A percentile compares a stretch with the other conserved stretches of the same genome.
Conservation (phyloP, 2,888 invertebrate species). For the Toxonevra muliebris region DNA sequence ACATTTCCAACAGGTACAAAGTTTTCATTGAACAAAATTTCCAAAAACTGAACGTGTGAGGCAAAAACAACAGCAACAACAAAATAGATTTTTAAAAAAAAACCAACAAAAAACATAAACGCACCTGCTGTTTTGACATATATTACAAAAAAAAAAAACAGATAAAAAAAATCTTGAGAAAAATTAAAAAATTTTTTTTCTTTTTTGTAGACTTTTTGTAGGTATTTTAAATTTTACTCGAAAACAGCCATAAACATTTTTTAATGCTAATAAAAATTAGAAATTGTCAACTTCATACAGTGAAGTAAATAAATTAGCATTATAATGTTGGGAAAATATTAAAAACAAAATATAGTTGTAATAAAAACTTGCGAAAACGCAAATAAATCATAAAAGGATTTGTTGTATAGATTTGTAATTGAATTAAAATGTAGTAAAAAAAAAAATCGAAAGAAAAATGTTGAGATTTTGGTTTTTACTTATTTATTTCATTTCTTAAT, state of each 20-base stretch:
- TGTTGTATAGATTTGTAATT: slow-evolving; percentile 1
- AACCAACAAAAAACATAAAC: slow-evolving; percentile 2
- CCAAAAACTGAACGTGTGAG: background rate
- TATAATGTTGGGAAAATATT: slow-evolving; percentile 12
- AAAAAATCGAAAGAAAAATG: too few species aligned
- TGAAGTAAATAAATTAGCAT: slow-evolving; percentile 25
- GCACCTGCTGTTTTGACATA: slow-evolving; percentile 21
- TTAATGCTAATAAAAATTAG: slow-evolving; percentile 17
- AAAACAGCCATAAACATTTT: slow-evolving; percentile 8
- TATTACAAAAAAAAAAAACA: too few species aligned
- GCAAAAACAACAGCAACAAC: background rate
- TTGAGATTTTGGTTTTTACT: too few species aligned
- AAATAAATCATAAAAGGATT: slow-evolving; percentile 13
- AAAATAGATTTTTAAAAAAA: background rate
- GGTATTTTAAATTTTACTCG: background rate
- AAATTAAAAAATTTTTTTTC: too few species aligned
- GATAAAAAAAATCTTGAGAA: too few species aligned
- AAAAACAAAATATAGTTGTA: slow-evolving; percentile 5
- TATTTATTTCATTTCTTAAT: too few species aligned
- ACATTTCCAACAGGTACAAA: slow-evolving; percentile 28
- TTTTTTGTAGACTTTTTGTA: too few species aligned
- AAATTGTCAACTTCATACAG: slow-evolving; percentile 21
- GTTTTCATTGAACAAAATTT: slow-evolving; percentile 3
- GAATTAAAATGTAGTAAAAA: too few species aligned
- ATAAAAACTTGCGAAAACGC: slow-evolving; percentile 17